Evolutionary conservation across 2,797 vertebrate genomes (phyloP).

Genomic region (Macropus fuliginosus): DNA sequence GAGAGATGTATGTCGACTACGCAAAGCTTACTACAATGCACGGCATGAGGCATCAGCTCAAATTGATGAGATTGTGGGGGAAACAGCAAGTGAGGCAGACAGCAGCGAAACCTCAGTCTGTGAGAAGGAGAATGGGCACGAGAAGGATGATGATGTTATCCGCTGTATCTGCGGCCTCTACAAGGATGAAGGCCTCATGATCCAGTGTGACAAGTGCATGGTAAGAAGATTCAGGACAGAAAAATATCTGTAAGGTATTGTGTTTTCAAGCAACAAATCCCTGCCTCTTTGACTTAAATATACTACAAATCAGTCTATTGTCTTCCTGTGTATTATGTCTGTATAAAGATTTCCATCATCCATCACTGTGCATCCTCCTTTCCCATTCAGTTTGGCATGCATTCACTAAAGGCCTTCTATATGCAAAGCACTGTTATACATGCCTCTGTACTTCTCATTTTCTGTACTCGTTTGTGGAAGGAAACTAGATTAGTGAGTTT

Average conservation of each 20-base stretch:
- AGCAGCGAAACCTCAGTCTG: constrained; percentile 94
- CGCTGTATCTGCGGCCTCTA: constrained; percentile 99
- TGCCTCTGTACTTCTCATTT: neutral
- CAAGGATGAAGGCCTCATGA: constrained; percentile 99
- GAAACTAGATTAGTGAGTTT: neutral
- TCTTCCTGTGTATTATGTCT: neutral
- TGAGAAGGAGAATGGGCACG: constrained; percentile 91
- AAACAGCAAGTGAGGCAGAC: constrained; percentile 97
- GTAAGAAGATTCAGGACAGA: constrained; percentile 81
- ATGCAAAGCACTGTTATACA: neutral
- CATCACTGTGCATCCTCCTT: neutral
- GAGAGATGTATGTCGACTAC: constrained; percentile 94
- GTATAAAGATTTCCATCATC: neutral
- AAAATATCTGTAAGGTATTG: neutral
- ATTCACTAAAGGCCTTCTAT: neutral
- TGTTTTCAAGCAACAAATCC: neutral
- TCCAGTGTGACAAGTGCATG: constrained; percentile 99
- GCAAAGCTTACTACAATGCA: constrained; percentile 96
- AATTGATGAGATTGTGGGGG: constrained; percentile 98
- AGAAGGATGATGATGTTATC: constrained; percentile 98
- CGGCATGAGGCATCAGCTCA: constrained; percentile 96
- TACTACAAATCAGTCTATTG: neutral
- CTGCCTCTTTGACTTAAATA: neutral
- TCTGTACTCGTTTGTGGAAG: neutral
- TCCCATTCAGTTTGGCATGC: neutral